Evolutionary conservation across 2,113 vertebrate genomes (phyloP), one percentile per base, ranked within the genome.

Genomic region (Cichladusa arquata): DNA sequence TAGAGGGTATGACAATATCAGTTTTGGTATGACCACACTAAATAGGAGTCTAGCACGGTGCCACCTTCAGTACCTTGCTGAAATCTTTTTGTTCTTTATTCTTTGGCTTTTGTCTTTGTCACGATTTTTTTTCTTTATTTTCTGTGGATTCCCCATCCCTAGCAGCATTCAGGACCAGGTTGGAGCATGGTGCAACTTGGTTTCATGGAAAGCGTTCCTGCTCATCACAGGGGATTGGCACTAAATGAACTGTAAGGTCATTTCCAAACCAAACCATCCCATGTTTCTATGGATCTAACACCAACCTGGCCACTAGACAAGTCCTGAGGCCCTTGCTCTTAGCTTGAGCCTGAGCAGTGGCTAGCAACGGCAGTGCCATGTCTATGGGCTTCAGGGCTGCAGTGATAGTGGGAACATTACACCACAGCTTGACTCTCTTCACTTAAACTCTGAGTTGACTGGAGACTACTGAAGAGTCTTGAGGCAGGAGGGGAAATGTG

Each of bases 201-300:
- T 67, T 12, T 31, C 29, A 8, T 53, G 45, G 24, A 40, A 67
- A 9, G 2, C 10, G 12, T 47, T 20, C 9, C 6, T 61, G 25
- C 14, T 12, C 4, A 5, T 10, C 17, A 16, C 9, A 54, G 18
- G 2, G 18, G 0, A 1, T 19, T 76, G 31, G 47, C 14, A 53
- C 25, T 19, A 28, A 14, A 9, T 16, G 34, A 34, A 19, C 25
- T 48, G 8, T 48, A 69, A 42, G 34, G 8, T 48, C 22, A 23
- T 40, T 56, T 69, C 9, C 22, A 48, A 76, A 51, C 4, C 12
- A 67, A 53, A 54, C 3, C 9, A 34, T 23, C 8, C 29, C 11
- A 31, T 34, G 14, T 8, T 34, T 47, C 17, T 26, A 23, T 47
- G n/a, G 29, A 19, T 54, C 29, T 40, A 26, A 26, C n/a, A 73